Evolutionary conservation across 2,113 vertebrate species (phyloP).

Genomic region (Ptilorrhoa leucosticta): DNA sequence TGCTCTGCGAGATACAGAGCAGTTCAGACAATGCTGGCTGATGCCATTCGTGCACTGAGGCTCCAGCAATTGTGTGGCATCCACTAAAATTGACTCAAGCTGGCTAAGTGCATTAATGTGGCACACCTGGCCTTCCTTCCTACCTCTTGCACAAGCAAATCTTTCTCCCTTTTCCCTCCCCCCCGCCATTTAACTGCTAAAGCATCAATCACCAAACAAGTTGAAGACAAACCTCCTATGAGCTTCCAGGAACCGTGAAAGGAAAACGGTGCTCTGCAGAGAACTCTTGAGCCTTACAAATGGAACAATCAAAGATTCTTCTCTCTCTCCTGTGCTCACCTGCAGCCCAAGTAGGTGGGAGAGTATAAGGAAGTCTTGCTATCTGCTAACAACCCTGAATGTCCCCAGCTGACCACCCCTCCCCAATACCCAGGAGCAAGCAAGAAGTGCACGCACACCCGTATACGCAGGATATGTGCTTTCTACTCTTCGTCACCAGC

Average conservation of each 20-base stretch:
- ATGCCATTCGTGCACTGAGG: rapidly evolving
- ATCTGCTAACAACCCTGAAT: neutral
- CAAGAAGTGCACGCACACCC: neutral
- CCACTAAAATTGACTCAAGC: neutral
- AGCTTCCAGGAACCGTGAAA: neutral
- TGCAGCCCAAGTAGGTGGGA: neutral
- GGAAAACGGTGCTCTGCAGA: neutral
- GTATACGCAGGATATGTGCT: rapidly evolving
- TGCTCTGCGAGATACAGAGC: rapidly evolving
- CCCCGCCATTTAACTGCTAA: neutral
- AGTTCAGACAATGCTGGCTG: neutral
- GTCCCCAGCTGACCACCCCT: neutral
- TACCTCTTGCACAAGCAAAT: neutral
- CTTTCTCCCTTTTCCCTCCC: neutral
- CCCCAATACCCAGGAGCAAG: neutral
- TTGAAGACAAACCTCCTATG: neutral
- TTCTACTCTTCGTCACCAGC: neutral
- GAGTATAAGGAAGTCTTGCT: neutral
- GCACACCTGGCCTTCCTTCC: neutral
- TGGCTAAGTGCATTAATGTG: neutral
- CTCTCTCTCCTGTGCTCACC: neutral
- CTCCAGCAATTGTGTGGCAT: neutral
- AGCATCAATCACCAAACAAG: neutral
- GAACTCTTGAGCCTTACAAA: neutral
- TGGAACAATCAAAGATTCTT: neutral